Conservation (phyloP, 2,797 vertebrate genomes). For the Phoebastria nigripes region DNA sequence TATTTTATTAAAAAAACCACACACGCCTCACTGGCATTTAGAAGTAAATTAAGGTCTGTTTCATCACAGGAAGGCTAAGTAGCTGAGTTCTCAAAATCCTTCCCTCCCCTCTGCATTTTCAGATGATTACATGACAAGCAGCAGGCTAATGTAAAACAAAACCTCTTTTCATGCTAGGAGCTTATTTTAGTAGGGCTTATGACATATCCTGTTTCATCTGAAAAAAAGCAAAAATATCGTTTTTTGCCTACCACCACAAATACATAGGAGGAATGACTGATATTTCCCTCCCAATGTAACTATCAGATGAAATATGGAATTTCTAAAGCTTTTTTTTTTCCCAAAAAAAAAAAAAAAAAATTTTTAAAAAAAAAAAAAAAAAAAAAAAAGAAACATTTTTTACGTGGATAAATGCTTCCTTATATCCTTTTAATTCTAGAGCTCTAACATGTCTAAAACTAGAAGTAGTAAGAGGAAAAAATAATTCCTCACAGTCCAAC, state of each 20-base stretch:
- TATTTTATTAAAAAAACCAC: background rate
- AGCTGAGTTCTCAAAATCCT: conserved; percentile 6
- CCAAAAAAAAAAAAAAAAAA: no score
- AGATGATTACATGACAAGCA: conserved; percentile 10
- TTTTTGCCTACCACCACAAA: background rate
- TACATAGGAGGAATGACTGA: background rate
- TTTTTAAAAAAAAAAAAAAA: background rate
- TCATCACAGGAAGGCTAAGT: background rate
- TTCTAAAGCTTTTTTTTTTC: background rate
- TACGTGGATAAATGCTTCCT: background rate
- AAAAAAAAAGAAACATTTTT: background rate
- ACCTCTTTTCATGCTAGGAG: background rate
- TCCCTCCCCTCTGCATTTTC: background rate
- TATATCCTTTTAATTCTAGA: background rate
- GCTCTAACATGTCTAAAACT: background rate
- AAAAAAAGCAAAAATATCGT: background rate
- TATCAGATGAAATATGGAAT: background rate
- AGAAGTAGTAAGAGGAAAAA: background rate
- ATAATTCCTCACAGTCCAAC: background rate
- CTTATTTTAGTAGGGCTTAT: background rate
- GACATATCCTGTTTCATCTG: background rate
- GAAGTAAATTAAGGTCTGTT: background rate
- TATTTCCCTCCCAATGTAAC: background rate
- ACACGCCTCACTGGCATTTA: background rate
- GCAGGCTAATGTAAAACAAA: conserved; percentile 9